phyloP scores from a whole-genome alignment of 2,797 vertebrate species.

The Epinephelus malabaricus region DNA sequence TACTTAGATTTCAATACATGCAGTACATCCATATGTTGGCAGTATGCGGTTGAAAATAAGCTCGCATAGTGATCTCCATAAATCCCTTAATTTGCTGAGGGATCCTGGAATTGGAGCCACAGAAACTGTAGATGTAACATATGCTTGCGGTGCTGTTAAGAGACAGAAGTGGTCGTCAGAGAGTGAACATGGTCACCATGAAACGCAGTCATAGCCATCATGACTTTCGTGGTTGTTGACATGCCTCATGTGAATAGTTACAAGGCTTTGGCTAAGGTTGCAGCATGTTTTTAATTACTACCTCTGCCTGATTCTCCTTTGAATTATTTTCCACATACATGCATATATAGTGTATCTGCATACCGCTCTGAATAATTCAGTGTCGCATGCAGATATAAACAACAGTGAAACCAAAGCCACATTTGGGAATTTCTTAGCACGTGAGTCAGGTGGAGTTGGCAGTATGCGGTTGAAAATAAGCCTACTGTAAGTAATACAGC shows the following conservation, averaged over 20 bases:
- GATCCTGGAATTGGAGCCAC: background rate
- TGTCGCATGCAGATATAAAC: slow-evolving; percentile 14
- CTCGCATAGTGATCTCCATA: slow-evolving; percentile 1
- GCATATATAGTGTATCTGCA: slow-evolving; percentile 3
- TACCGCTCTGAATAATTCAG: background rate
- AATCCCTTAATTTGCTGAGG: slow-evolving; percentile 18
- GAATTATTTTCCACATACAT: background rate
- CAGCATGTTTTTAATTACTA: slow-evolving; percentile 1
- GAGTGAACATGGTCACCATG: slow-evolving; percentile 22
- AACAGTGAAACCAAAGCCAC: slow-evolving; percentile 28
- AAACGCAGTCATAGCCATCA: slow-evolving; percentile 28
- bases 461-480: slow-evolving; percentile 20
- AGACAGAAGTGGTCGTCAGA: slow-evolving; percentile 6
- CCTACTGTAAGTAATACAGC: slow-evolving; percentile 13
- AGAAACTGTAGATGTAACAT: slow-evolving; percentile 24
- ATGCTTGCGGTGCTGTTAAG: slow-evolving; percentile 11
- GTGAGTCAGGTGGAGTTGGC: background rate
- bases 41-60: background rate
- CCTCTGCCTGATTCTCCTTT: background rate
- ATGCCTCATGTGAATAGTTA: slow-evolving; percentile 3
- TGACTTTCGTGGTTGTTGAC: slow-evolving; percentile 24
- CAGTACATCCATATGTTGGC: background rate
- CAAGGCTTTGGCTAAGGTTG: background rate
- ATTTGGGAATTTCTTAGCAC: slow-evolving; percentile 12
- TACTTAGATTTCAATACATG: background rate